Percentiles rank a stretch among this genome's conserved stretches.
Evolutionary conservation across 2,888 invertebrate species (phyloP).

Genomic region (Orchesella flavescens): DNA sequence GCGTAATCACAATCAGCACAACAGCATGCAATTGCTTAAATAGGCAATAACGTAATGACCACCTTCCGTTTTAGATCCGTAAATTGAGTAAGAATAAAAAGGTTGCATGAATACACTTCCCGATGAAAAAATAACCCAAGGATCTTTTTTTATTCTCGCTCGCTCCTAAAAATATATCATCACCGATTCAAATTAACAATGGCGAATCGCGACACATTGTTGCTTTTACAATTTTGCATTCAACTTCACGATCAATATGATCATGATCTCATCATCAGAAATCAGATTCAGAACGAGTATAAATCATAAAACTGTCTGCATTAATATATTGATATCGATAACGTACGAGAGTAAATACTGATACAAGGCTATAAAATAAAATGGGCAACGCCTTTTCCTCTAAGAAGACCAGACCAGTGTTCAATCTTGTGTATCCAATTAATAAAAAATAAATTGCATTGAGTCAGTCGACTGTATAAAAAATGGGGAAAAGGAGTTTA

Average conservation of each 20-base stretch:
- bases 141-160: no score
- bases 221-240: not conserved
- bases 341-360: not conserved
- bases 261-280: not conserved
- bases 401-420: not conserved
- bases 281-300: not conserved
- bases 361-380: not conserved
- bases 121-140: no score
- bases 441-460: no score
- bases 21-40: not conserved
- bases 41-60: not conserved
- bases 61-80: not conserved
- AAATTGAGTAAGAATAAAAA: no score
- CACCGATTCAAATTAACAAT: not conserved
- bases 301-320: no score
- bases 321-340: not conserved
- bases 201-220: not conserved
- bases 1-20: not conserved
- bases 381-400: constrained; percentile 30
- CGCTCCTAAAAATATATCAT: no score
- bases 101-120: no score
- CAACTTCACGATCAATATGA: not conserved
- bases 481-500: not conserved
- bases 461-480: no score
- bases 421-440: not conserved